Base-by-base conservation (phyloP, 2,888 invertebrate genomes). In the Drosophila buzzatii region DNA sequence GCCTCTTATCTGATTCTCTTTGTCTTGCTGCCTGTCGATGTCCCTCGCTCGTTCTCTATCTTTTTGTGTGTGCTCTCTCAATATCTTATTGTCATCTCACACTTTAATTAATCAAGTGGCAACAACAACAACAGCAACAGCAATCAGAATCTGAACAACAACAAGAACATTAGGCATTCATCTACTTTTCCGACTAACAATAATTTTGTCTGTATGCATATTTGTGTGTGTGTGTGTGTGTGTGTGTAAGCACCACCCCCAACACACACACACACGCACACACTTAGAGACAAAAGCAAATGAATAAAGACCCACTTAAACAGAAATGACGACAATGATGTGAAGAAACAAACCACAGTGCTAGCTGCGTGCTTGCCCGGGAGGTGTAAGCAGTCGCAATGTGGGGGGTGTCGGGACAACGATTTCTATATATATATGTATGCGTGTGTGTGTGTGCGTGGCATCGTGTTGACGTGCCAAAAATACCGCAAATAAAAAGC, bases 91-190 rank as follows among this genome's bases (percentile, higher is more conserved):
- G 68, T 78, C 70, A 59, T 68, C 70, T 68, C 78, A 78, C 78
- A 80, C 71, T 76, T 80, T 76, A 81, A 81, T 78, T 81, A 78
- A 80, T 78, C 56, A 78, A 81, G 44, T 65, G 63, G 45, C 76
- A 71, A 60, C 55, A 20, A 64, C 55, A 79, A 57, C 61, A 66
- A 9, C 35, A 4, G 10, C 51, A 51, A 37, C 53, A 23, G 35
- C 53, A 53, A 53, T 39, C 53, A 37, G 44, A 61, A 53, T 23
- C 18, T 20, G 23, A 44, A 53, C 59, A 70, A 42, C 58, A 55
- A 70, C 60, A 49, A 42, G 14, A 58, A 27, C 76, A 53, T 60
- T 23, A 63, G 56, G 57, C 57, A 63, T 64, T 78, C 45, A 67
- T 64, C 57, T 76, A 67, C 45, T 67, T 64, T 79, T 42, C 52